These are phyloP conservation scores for Leptarthrus brevirostris DNA, from an alignment of 2,888 invertebrate genomes.

Conservation along the genomic window DNA sequence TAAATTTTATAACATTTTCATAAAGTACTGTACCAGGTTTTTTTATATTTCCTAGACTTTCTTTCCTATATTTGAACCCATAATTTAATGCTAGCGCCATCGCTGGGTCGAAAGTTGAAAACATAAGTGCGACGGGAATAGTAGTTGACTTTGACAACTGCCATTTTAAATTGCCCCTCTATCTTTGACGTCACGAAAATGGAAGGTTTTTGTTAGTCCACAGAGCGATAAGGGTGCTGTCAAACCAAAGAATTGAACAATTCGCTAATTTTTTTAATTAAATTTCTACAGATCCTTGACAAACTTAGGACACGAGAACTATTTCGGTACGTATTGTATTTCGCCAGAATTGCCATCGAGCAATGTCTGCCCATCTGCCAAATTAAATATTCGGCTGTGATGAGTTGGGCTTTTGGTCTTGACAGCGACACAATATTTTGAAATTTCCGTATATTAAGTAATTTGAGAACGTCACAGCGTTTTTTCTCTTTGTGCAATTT, in stretches of 20 bases:
- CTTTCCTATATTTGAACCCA: too few species aligned
- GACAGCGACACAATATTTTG: constrained; percentile 34
- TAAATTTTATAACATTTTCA: too few species aligned
- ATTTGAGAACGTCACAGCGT: constrained; percentile 14
- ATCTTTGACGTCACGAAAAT: constrained; percentile 20
- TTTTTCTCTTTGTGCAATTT: constrained; percentile 2
- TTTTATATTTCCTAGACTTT: too few species aligned
- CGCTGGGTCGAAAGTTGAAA: too few species aligned
- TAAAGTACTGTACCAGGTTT: too few species aligned
- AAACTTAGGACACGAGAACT: not conserved
- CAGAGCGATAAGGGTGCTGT: constrained; percentile 7
- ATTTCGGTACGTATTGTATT: constrained; percentile 12
- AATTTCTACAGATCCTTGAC: not conserved
- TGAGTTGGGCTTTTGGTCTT: constrained; percentile 29
- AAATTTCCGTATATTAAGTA: constrained; percentile 26
- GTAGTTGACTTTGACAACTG: constrained; percentile 17
- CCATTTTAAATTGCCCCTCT: not conserved
- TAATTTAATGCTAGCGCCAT: too few species aligned
- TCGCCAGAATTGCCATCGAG: not conserved
- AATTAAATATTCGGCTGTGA: constrained; percentile 35
- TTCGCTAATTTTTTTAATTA: constrained; percentile 3
- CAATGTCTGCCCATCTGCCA: not conserved
- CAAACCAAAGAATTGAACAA: not conserved
- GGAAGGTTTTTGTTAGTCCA: constrained; percentile 20
- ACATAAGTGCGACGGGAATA: not conserved